These are phyloP conservation scores for Drosophila fuyamai DNA, from an alignment of 1,140 invertebrate genomes.

Conservation along the genomic window DNA sequence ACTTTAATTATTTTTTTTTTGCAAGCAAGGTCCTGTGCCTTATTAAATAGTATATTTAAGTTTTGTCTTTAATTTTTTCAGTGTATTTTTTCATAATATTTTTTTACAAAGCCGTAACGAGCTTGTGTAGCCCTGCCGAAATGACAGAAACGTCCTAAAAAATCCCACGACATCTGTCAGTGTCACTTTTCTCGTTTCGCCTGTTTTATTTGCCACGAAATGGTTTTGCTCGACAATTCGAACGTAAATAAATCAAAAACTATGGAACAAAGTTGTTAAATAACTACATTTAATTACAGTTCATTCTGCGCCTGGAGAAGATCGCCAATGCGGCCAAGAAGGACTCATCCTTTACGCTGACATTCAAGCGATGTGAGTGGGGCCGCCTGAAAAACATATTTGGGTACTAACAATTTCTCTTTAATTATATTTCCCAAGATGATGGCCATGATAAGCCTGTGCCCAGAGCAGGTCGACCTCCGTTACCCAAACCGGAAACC, in stretches of 20 bases:
- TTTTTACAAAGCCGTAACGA: not conserved
- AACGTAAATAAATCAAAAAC: conserved; percentile 58
- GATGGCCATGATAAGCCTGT: conserved; percentile 90
- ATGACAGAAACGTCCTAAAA: conserved; percentile 34
- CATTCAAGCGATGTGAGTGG: conserved; percentile 89
- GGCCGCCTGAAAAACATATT: not conserved
- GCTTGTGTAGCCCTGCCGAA: conserved; percentile 9
- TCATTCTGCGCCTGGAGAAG: conserved; percentile 87
- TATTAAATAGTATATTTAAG: no score
- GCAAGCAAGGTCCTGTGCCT: no score
- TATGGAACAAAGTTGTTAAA: conserved; percentile 51
- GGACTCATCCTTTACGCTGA: conserved; percentile 88
- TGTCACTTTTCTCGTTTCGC: conserved; percentile 46
- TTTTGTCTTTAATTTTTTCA: not conserved
- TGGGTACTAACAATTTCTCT: conserved; percentile 7
- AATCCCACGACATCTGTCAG: conserved; percentile 32
- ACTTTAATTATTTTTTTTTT: no score
- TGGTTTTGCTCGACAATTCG: conserved; percentile 89
- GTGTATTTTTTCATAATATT: no score
- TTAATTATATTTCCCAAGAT: conserved; percentile 85
- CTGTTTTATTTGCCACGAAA: conserved; percentile 79
- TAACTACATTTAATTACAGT: conserved; percentile 85
- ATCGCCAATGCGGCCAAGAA: conserved; percentile 88
- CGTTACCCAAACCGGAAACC: conserved; percentile 87
- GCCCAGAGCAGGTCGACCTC: conserved; percentile 87